These are phyloP conservation scores for Oriolus oriolus DNA, from an alignment of 2,113 vertebrate species.

Conservation along the genomic window DNA sequence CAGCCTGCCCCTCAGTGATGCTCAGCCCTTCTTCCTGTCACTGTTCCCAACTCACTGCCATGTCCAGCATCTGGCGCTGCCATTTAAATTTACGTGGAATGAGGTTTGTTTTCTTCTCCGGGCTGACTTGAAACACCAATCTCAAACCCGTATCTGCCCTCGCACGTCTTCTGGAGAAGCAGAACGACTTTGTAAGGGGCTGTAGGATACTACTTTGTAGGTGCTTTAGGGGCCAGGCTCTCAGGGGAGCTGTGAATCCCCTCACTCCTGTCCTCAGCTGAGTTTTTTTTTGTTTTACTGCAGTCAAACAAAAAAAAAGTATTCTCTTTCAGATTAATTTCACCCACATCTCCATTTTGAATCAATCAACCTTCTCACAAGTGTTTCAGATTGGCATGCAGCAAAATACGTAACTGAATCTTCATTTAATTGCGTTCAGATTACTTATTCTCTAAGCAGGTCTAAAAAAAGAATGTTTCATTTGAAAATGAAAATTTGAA, in stretches of 20 bases:
- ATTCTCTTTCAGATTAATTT: neutral
- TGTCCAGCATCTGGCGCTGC: neutral
- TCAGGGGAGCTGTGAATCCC: neutral
- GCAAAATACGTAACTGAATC: neutral
- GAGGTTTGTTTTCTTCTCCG: neutral
- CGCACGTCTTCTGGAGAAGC: neutral
- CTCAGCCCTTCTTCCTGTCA: neutral
- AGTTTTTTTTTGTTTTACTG: neutral
- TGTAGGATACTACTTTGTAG: neutral
- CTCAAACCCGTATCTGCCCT: neutral
- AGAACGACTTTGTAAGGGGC: accelerated
- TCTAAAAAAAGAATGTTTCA: neutral
- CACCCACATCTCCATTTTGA: neutral
- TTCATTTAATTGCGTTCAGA: neutral
- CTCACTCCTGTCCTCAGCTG: neutral
- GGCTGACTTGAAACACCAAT: neutral
- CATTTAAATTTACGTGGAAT: neutral
- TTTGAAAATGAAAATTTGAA: neutral
- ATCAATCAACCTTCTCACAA: neutral
- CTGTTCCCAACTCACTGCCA: neutral
- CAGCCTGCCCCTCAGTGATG: neutral
- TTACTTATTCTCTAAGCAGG: neutral
- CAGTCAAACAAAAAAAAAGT: neutral
- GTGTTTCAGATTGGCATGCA: neutral
- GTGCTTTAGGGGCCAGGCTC: neutral